Base-by-base conservation (phyloP, 2,113 vertebrate genomes). In the Hemicordylus capensis region DNA sequence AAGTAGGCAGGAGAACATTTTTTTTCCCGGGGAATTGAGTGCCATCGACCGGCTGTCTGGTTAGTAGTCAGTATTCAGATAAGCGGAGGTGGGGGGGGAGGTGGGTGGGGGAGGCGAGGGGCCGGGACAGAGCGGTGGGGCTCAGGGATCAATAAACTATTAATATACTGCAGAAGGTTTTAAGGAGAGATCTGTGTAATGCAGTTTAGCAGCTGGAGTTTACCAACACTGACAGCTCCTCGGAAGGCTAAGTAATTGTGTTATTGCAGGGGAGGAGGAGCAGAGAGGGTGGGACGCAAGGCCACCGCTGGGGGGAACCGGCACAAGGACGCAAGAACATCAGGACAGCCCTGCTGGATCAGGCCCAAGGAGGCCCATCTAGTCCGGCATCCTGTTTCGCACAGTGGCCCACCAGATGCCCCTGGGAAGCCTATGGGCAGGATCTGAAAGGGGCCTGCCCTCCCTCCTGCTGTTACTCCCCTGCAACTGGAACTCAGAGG, bases 61-160 rank as follows among this genome's bases (percentile, higher is more conserved):
- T 83, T 59, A 83, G 88, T 87, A 86, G 91, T 83, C 82, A 79
- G 83, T 82, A 87, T 15, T 1, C 92, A 86, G 90, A 90, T 44
- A 85, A 89, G 42, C 10, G 44, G 28, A 24, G 56, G 22, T 44
- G 56, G 6, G 59, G 31, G 81, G 24, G 22, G 31, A 37, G 81
- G 73, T 59, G 14, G 73, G 46, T 44, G 24, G 46, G 73, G 9
- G 6, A 24, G 56, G 20, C 81, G 37, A 56, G 59, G 80, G 37
- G 19, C 22, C 2, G 1, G 54, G 64, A 37, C 39, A 51, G 77
- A 80, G 81, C 42, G 39, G 88, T 3, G 76, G 92, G 73, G 51
- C 87, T 19, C 20, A 1, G 61, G 48, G 87, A 95, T 96, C 96
- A 72, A 96, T 97, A 94, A 93, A 92, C 95, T 93, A 95, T 92